Evolutionary conservation across 35 echinoderm and acorn worm genomes (phyloP).

Genomic region (Strongylocentrotus purpuratus): DNA sequence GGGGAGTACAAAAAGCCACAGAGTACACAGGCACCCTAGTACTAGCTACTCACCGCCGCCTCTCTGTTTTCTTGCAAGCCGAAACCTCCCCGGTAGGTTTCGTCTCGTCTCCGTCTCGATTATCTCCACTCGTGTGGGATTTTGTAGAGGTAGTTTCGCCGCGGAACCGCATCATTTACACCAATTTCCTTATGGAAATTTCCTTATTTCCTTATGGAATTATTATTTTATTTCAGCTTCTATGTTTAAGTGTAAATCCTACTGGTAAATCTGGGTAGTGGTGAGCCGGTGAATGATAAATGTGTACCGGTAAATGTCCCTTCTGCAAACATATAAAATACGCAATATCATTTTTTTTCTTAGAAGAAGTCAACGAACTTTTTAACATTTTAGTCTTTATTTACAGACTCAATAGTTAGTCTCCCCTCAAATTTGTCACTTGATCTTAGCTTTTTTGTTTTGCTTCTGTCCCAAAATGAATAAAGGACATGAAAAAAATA

Average conservation of each 20-base stretch:
- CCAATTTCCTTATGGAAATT: no score
- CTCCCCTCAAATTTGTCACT: neutral
- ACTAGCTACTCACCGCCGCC: neutral
- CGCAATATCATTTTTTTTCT: no score
- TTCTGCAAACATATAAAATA: no score
- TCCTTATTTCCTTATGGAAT: no score
- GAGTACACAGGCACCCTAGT: neutral
- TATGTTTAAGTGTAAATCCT: no score
- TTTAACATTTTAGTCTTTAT: neutral
- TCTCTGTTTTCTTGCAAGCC: neutral
- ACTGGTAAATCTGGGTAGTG: no score
- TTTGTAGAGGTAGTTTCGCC: neutral
- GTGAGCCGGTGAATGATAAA: no score
- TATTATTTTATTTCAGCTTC: no score
- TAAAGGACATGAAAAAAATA: no score
- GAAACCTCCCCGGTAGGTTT: neutral
- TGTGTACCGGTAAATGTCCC: no score
- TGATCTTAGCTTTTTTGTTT: neutral
- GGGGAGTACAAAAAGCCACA: no score
- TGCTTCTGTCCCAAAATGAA: no score
- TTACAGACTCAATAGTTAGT: neutral
- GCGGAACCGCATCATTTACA: neutral
- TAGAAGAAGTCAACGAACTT: neutral
- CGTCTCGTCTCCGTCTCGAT: neutral
- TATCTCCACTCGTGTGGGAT: neutral